Percentiles rank a stretch among this genome's conserved stretches.
phyloP scores from a whole-genome alignment of 2,113 vertebrate species.

The Regulus satrapa region DNA sequence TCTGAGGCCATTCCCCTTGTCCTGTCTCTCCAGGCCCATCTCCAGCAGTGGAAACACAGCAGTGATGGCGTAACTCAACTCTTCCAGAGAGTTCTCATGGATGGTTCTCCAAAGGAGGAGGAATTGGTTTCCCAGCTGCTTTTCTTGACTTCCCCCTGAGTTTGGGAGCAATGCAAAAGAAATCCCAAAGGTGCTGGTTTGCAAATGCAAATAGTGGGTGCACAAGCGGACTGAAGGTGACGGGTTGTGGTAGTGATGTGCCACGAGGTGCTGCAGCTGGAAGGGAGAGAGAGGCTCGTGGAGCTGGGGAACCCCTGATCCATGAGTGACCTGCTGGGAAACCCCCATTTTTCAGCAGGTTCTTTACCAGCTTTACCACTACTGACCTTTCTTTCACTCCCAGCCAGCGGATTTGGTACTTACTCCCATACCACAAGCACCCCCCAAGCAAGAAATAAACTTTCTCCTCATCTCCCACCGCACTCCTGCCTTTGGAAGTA shows the following conservation, averaged over 20 bases:
- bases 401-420: background rate
- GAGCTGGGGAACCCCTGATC: background rate
- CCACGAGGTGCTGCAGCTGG: background rate
- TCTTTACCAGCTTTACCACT: background rate
- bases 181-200: background rate
- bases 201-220: background rate
- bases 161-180: background rate
- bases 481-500: background rate
- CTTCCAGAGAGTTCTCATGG: background rate
- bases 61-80: background rate
- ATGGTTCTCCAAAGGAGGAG: background rate
- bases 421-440: background rate
- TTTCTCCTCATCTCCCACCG: background rate
- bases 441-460: background rate
- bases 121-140: background rate
- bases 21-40: background rate
- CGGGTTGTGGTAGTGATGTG: background rate
- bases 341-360: background rate
- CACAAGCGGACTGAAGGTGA: background rate
- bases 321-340: background rate
- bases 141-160: background rate
- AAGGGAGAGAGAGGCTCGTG: background rate
- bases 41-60: background rate
- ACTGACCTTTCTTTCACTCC: background rate
- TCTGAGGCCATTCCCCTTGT: background rate